Conservation (phyloP, 2,113 vertebrate genomes). For the Paralichthys olivaceus region DNA sequence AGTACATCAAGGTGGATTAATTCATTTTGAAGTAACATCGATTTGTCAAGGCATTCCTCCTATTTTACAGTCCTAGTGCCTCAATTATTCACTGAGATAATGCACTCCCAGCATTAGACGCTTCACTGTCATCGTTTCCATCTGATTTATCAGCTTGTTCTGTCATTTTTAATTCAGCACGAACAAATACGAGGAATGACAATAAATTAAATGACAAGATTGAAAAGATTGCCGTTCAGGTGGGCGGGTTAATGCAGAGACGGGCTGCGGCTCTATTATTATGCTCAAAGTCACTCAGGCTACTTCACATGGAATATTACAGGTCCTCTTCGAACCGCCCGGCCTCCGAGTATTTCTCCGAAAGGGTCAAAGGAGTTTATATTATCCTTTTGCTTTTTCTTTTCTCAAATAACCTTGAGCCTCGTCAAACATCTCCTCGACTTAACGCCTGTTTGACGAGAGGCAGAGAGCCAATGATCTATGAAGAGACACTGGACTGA, state of each 20-base stretch:
- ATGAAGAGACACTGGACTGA: neutral
- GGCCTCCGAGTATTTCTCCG: constrained; percentile 18
- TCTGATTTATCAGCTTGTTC: constrained; percentile 23
- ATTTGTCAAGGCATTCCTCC: constrained; percentile 16
- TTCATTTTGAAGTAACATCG: constrained; percentile 5
- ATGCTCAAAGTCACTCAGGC: constrained; percentile 34
- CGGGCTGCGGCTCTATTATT: constrained; percentile 27
- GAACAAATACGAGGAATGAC: constrained; percentile 24
- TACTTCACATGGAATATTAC: constrained; percentile 40
- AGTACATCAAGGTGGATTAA: constrained; percentile 6
- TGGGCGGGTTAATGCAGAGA: constrained; percentile 23
- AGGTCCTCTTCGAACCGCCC: constrained; percentile 29
- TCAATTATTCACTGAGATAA: constrained; percentile 21
- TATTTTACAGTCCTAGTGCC: constrained; percentile 6
- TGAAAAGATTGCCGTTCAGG: constrained; percentile 16
- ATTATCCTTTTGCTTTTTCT: constrained; percentile 5
- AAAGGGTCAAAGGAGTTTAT: constrained; percentile 41
- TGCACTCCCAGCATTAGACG: constrained; percentile 10
- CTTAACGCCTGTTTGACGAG: constrained; percentile 41
- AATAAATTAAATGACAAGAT: constrained; percentile 26
- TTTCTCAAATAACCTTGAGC: constrained; percentile 32
- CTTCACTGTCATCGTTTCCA: constrained; percentile 23
- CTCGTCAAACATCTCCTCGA: constrained; percentile 18
- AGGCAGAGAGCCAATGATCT: constrained; percentile 2
- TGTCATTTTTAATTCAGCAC: constrained; percentile 14